These are phyloP conservation scores for Argopecten irradians DNA, from an alignment of 1,140 invertebrate species.

Conservation along the genomic window DNA sequence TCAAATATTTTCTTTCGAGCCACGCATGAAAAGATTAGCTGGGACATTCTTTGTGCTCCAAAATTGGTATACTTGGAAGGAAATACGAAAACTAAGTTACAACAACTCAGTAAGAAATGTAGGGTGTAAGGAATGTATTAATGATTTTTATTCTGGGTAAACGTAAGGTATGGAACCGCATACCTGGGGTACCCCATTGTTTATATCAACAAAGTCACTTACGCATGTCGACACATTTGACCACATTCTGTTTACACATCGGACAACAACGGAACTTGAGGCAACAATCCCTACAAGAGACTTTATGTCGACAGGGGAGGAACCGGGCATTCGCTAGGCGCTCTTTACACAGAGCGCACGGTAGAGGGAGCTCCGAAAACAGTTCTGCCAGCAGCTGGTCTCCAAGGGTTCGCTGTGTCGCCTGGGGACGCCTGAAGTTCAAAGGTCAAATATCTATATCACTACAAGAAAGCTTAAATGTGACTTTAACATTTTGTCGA, in stretches of 20 bases:
- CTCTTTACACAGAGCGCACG: conserved; percentile 50
- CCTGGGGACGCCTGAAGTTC: background rate
- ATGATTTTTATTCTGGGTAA: too few species aligned
- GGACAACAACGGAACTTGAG: conserved; percentile 51
- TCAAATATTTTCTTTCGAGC: too few species aligned
- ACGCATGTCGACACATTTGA: conserved; percentile 47
- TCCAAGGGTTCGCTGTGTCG: background rate
- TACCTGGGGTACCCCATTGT: too few species aligned
- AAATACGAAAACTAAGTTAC: too few species aligned
- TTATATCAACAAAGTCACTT: too few species aligned
- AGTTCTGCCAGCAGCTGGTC: conserved; percentile 34
- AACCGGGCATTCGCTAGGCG: conserved; percentile 48
- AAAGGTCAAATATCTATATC: background rate
- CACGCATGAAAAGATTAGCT: too few species aligned
- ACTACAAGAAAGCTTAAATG: too few species aligned
- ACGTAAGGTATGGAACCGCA: too few species aligned
- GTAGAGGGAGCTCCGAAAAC: conserved; percentile 41
- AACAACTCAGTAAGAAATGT: too few species aligned
- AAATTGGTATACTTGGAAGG: too few species aligned
- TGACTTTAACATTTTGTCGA: background rate
- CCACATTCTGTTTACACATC: conserved; percentile 39
- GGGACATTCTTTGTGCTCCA: too few species aligned
- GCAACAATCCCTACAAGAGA: conserved; percentile 47
- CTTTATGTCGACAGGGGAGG: conserved; percentile 53
- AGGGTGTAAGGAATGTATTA: too few species aligned